phyloP scores from a whole-genome alignment of 2,113 vertebrate species.

The Mustelus asterias region DNA sequence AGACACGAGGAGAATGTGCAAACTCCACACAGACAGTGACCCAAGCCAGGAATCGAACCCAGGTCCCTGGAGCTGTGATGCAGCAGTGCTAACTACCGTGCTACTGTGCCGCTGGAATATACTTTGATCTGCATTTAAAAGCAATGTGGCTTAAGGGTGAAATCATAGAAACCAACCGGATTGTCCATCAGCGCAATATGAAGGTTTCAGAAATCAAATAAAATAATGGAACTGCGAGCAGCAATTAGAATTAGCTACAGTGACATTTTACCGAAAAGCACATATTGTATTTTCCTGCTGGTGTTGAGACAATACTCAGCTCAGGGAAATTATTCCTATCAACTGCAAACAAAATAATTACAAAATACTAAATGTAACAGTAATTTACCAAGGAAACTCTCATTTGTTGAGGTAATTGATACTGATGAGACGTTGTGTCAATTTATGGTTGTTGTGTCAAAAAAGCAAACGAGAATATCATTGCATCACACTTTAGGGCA shows the following conservation, averaged over 20 bases:
- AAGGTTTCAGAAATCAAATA: neutral
- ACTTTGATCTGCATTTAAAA: neutral
- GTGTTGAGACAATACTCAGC: too few relatives aligned
- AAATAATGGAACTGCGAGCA: neutral
- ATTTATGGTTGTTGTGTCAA: too few relatives aligned
- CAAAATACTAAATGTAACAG: neutral
- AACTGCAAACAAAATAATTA: neutral
- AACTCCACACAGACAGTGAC: too few relatives aligned
- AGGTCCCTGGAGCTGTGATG: too few relatives aligned
- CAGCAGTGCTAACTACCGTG: too few relatives aligned
- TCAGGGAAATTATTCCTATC: neutral
- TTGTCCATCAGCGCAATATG: neutral
- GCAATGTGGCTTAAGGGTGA: neutral
- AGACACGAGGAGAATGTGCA: too few relatives aligned
- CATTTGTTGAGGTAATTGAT: neutral
- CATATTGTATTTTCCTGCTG: neutral
- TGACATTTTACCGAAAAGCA: neutral
- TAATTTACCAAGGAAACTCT: neutral
- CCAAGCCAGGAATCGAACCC: too few relatives aligned
- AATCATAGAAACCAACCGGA: neutral
- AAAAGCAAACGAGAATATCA: neutral
- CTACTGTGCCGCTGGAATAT: too few relatives aligned
- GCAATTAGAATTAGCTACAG: too few relatives aligned
- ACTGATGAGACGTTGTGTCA: neutral
- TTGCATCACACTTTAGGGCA: neutral